Evolutionary conservation across 2,888 invertebrate species (phyloP).

Genomic region (Mesorhabditis sp.): DNA sequence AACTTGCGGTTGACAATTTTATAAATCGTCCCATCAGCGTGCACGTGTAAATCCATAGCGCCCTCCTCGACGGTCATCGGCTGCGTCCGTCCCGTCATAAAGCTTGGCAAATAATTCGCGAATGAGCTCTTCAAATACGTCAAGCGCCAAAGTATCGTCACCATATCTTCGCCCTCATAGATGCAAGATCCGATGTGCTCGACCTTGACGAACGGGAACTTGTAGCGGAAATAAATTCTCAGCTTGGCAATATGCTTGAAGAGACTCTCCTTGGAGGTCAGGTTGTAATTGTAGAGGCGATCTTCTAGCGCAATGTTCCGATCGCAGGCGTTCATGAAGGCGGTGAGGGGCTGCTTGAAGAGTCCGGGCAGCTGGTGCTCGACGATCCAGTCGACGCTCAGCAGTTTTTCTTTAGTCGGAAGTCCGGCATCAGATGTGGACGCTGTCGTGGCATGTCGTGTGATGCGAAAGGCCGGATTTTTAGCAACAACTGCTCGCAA

Average conservation of each 20-base stretch:
- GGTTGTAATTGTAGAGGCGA: conserved; percentile 41
- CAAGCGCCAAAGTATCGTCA: conserved; percentile 47
- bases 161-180: conserved; percentile 47
- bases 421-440: too few relatives aligned
- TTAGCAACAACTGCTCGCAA: too few relatives aligned
- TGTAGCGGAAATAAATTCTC: conserved; percentile 46
- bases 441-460: too few relatives aligned
- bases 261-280: conserved; percentile 20
- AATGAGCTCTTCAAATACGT: conserved; percentile 37
- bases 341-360: conserved; percentile 33
- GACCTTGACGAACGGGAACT: conserved; percentile 49
- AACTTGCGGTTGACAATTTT: conserved; percentile 45
- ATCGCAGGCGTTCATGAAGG: conserved; percentile 34
- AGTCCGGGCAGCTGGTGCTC: conserved; percentile 38
- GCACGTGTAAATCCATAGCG: conserved; percentile 43
- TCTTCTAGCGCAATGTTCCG: conserved; percentile 40
- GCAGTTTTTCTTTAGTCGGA: conserved; percentile 32
- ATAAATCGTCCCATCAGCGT: conserved; percentile 34
- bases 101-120: conserved; percentile 41
- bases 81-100: conserved; percentile 26
- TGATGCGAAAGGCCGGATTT: too few relatives aligned
- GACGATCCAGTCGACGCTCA: conserved; percentile 42
- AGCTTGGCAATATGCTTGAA: conserved; percentile 45
- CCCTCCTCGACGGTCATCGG: conserved; percentile 34
- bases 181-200: conserved; percentile 48